Base-by-base conservation (phyloP, 2,113 vertebrate genomes). In the Sinocyclocheilus anshuiensis region DNA sequence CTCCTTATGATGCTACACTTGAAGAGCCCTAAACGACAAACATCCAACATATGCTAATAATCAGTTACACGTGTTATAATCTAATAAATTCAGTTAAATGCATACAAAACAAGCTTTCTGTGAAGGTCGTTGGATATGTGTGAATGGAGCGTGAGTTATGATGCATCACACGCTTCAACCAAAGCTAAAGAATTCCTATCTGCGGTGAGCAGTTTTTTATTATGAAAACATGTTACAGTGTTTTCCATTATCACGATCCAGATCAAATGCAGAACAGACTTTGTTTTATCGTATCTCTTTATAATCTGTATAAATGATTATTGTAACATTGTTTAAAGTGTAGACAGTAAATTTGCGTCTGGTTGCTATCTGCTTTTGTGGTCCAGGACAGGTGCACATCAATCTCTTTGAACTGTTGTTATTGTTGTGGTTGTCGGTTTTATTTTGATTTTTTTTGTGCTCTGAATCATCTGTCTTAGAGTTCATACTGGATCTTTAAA, bases 241-340 rank as follows among this genome's bases (percentile, higher is more conserved):
- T 26, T 50, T 29, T 69, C 45, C 20, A n/a, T 67, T 65, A 81
- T 65, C 24, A 53, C n/a, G 45, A 53, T 71, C 42, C 48, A 53
- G 65, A 83, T 36, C 33, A 86, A 78, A 85, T 83, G 71, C 84
- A 90, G 76, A 86, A 48, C 57, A 84, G 33, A 39, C 39, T 18
- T 76, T 63, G 39, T 57, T 26, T 72, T 83, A 85, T 72, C 75
- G 15, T 57, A 87, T 87, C 18, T 48, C 83, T 85, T 77, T 76
- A 59, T 65, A 77, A n/a, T 48, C 53, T 83, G 84, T 83, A 87
- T 83, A 81, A 85, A 39, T 57, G 39, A 75, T 85, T 63, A 77
- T 88, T 88, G 48, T 87, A 72, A 84, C 85, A 85, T 87, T 90
- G 82, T 83, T 89, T 86, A 77, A 75, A 86, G 86, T 89, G 86